Conservation (phyloP, 2,113 vertebrate genomes). For the Alethe castanea region DNA sequence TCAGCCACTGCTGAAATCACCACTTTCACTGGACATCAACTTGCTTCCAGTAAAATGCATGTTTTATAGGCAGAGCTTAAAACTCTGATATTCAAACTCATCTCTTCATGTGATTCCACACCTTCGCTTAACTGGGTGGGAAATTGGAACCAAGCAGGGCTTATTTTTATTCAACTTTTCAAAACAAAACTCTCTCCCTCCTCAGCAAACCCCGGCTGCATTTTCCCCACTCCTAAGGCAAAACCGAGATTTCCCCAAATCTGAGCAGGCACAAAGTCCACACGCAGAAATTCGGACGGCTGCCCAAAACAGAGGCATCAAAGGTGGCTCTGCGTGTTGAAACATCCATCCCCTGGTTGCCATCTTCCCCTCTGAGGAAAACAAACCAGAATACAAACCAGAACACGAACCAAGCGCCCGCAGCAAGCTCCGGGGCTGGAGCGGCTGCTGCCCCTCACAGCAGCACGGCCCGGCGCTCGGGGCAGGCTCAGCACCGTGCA, state of each 20-base stretch:
- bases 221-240: rapidly evolving
- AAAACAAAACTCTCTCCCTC: neutral
- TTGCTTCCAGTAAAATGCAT: rapidly evolving
- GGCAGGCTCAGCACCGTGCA: neutral
- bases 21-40: rapidly evolving
- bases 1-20: neutral
- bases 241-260: neutral
- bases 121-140: neutral
- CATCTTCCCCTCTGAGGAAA: neutral
- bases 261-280: neutral
- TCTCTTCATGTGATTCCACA: neutral
- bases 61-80: neutral
- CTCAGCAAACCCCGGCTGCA: no score
- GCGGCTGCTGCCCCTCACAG: neutral
- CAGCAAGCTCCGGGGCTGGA: rapidly evolving
- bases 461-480: neutral
- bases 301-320: neutral
- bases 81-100: neutral
- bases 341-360: neutral
- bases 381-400: neutral
- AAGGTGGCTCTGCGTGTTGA: rapidly evolving
- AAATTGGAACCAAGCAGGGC: rapidly evolving
- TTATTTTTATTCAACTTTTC: neutral
- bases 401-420: no score
- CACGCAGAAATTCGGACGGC: neutral